phyloP scores from a whole-genome alignment of 2,888 invertebrate species.

The Stegophylla sp. region DNA sequence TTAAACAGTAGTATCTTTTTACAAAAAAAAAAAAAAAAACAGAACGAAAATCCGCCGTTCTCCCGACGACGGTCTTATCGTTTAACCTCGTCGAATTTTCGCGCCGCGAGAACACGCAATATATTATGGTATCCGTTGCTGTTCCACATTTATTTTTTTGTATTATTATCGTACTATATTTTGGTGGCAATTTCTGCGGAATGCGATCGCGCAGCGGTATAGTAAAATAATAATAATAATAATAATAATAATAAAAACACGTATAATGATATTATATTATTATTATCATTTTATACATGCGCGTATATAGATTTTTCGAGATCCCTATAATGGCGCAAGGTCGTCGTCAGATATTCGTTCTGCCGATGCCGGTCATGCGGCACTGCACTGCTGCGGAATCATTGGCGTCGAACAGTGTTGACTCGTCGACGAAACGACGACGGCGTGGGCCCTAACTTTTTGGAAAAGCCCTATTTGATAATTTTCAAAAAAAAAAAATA shows the following conservation, averaged over 20 bases:
- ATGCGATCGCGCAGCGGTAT: not conserved
- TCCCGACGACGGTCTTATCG: not conserved
- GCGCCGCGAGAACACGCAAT: not conserved
- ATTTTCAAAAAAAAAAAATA: too few species aligned
- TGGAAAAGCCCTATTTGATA: too few species aligned
- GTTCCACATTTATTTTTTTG: not conserved
- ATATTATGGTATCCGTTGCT: not conserved
- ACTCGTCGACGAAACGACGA: too few species aligned
- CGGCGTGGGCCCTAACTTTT: too few species aligned
- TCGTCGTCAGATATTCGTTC: slow-evolving; percentile 7
- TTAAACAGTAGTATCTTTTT: not conserved
- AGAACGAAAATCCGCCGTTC: too few species aligned
- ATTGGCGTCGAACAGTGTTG: too few species aligned
- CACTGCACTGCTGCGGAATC: not conserved
- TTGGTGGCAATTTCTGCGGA: not conserved
- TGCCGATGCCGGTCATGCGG: not conserved
- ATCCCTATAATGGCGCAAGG: not conserved
- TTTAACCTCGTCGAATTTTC: slow-evolving; percentile 10
- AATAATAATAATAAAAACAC: not conserved
- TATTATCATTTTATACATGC: too few species aligned
- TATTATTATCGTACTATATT: not conserved
- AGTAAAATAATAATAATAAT: not conserved
- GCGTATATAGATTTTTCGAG: not conserved
- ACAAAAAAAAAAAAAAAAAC: too few species aligned
- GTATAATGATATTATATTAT: not conserved